phyloP scores from a whole-genome alignment of 2,888 invertebrate species.

The Molanna angustata region DNA sequence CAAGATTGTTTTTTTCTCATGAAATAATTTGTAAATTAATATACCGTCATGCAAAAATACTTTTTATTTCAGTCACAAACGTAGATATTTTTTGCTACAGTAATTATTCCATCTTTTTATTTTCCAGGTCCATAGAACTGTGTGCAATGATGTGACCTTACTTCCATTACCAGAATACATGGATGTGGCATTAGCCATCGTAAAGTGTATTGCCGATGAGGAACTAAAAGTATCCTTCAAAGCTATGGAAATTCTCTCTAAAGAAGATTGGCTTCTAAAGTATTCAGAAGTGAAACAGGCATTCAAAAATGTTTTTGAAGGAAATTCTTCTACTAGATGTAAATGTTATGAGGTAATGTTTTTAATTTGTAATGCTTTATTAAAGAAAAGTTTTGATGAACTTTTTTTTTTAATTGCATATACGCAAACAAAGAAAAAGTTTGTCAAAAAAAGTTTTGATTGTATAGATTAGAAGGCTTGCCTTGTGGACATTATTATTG shows the following conservation, averaged over 20 bases:
- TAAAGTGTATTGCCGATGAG: conserved; percentile 58
- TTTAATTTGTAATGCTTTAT: background rate
- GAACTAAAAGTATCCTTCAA: conserved; percentile 59
- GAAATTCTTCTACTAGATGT: conserved; percentile 60
- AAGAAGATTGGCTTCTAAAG: conserved; percentile 50
- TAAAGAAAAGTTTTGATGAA: too few relatives aligned
- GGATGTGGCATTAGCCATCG: conserved; percentile 55
- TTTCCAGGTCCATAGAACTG: conserved; percentile 23
- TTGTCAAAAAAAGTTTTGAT: too few relatives aligned
- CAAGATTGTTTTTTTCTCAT: too few relatives aligned
- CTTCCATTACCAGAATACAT: conserved; percentile 49
- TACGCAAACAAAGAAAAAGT: too few relatives aligned
- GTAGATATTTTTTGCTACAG: too few relatives aligned
- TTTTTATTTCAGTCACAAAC: too few relatives aligned
- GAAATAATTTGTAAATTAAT: too few relatives aligned
- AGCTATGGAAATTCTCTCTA: conserved; percentile 56
- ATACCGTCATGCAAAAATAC: too few relatives aligned
- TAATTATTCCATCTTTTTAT: conserved; percentile 6
- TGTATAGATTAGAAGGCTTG: too few relatives aligned
- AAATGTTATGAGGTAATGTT: conserved; percentile 64
- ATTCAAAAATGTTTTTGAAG: conserved; percentile 56
- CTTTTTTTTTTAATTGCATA: too few relatives aligned
- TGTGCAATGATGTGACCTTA: conserved; percentile 35
- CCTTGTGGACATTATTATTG: too few relatives aligned
- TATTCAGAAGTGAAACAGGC: conserved; percentile 55